Base-by-base conservation (phyloP, 1,140 invertebrate genomes). In the Lordiphosa collinella region DNA sequence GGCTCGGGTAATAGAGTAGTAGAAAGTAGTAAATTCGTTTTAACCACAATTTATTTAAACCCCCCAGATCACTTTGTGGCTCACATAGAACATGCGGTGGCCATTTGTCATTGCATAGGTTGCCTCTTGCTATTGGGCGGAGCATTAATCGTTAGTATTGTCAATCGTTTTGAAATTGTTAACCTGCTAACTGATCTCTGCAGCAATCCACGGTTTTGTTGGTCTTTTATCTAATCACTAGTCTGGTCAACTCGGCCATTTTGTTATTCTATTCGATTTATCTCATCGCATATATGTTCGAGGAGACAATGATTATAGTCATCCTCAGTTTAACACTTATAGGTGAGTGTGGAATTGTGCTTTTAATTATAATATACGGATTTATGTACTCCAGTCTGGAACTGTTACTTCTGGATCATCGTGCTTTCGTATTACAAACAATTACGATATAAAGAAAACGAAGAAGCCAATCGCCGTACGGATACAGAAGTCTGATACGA, bases 61-160 rank as follows among this genome's bases (percentile, higher is more conserved):
- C 3, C 31, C 10, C 1, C 41, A 52, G 55, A 51, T 1, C 9
- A 35, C 2, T 32, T 32, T 1, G 11, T 41, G 1, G 12, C 14
- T 25, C 54, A 43, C 3, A 18, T 52, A 5, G 75, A 82, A 13
- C 49, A 46, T 9, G 76, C 70, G 10, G 76, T 82, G 46, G 51
- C 57, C 32, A 75, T 82, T 12, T 82, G 70, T 4, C 75, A 80
- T 22, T 62, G 55, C 36, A 71, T 80, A 12, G 76, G 70, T 10
- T 80, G 76, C 40, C 5, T 38, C 1, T 56, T 80, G 18, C 34
- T 80, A 8, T 2, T 75, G 0, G 5, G 63, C 9, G 76, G 75
- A 4, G 50, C 57, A 7, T 3, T 75, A 4, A 22, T 82, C 9
- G 75, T 82, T 62, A 54, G 76, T 75, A 11, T 11, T 14, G 9